Conservation (phyloP, 2,797 vertebrate genomes). For the Pangasius macronema region DNA sequence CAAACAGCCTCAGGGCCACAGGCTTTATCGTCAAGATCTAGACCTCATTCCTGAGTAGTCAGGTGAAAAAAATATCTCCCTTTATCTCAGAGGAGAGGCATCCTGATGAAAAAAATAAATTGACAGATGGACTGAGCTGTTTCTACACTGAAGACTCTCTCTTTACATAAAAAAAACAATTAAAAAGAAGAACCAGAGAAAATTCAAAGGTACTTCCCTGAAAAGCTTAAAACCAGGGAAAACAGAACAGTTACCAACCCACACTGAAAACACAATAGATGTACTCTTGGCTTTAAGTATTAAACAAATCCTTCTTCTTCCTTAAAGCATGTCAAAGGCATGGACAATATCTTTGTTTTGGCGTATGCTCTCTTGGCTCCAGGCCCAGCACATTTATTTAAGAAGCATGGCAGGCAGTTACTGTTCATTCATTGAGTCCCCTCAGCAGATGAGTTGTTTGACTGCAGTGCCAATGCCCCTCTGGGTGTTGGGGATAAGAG, state of each 20-base stretch:
- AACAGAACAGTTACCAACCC: constrained; percentile 46
- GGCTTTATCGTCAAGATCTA: constrained; percentile 14
- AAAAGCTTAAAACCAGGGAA: constrained; percentile 56
- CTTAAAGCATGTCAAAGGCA: constrained; percentile 53
- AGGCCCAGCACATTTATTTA: constrained; percentile 60
- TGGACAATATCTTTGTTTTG: constrained; percentile 64
- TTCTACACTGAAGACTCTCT: constrained; percentile 68
- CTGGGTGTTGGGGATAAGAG: constrained; percentile 40
- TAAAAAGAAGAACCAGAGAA: constrained; percentile 45
- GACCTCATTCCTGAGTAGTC: constrained; percentile 33
- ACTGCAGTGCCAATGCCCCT: constrained; percentile 37
- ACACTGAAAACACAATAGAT: constrained; percentile 52
- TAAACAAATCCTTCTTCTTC: constrained; percentile 62
- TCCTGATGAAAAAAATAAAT: constrained; percentile 76
- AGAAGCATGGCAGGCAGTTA: constrained; percentile 57
- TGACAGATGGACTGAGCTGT: constrained; percentile 74
- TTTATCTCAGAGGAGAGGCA: constrained; percentile 78
- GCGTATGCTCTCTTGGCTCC: constrained; percentile 55
- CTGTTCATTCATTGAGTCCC: constrained; percentile 58
- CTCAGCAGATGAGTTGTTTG: constrained; percentile 41
- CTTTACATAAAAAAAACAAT: constrained; percentile 62
- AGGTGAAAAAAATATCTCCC: constrained; percentile 24
- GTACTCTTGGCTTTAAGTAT: constrained; percentile 55
- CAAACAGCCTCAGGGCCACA: constrained; percentile 17
- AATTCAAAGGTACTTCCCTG: constrained; percentile 53